Percentiles rank a stretch among this genome's conserved stretches.
phyloP scores from a whole-genome alignment of 2,888 invertebrate genomes.

The Sarcophaga rosellei region DNA sequence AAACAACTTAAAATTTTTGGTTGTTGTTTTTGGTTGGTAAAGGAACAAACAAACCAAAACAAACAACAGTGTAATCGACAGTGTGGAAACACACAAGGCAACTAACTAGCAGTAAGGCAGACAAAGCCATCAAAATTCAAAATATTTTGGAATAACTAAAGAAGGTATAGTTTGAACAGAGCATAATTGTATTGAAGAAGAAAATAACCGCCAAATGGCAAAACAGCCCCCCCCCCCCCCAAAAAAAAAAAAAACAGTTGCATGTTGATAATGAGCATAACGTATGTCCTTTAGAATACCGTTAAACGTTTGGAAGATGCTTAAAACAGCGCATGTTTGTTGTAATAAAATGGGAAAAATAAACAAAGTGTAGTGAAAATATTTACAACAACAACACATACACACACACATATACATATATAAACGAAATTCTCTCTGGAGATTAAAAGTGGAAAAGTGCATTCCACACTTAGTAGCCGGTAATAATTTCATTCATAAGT shows the following conservation, averaged over 20 bases:
- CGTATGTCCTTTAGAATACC: not conserved
- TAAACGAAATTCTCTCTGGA: conserved; percentile 25
- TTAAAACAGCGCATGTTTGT: conserved; percentile 58
- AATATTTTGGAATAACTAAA: conserved; percentile 41
- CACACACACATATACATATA: too few relatives aligned
- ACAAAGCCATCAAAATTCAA: conserved; percentile 34
- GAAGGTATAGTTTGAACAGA: conserved; percentile 42
- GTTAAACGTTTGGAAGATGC: conserved; percentile 14
- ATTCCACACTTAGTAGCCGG: conserved; percentile 47
- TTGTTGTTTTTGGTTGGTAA: conserved; percentile 2
- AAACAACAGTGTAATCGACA: not conserved
- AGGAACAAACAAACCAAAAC: not conserved
- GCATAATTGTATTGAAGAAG: conserved; percentile 8
- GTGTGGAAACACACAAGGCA: not conserved
- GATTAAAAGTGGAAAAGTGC: conserved; percentile 48
- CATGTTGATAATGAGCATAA: conserved; percentile 38
- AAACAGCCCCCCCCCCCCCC: not conserved
- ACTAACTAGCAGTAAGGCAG: not conserved
- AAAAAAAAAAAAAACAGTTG: conserved; percentile 30
- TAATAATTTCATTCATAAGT: conserved; percentile 58
- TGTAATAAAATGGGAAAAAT: conserved; percentile 32
- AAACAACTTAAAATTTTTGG: conserved; percentile 24
- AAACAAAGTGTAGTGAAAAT: conserved; percentile 38
- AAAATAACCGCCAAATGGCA: conserved; percentile 49
- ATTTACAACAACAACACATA: conserved; percentile 13